Base-by-base conservation (phyloP, 2,888 invertebrate species). In the Ryuthela nishihirai region DNA sequence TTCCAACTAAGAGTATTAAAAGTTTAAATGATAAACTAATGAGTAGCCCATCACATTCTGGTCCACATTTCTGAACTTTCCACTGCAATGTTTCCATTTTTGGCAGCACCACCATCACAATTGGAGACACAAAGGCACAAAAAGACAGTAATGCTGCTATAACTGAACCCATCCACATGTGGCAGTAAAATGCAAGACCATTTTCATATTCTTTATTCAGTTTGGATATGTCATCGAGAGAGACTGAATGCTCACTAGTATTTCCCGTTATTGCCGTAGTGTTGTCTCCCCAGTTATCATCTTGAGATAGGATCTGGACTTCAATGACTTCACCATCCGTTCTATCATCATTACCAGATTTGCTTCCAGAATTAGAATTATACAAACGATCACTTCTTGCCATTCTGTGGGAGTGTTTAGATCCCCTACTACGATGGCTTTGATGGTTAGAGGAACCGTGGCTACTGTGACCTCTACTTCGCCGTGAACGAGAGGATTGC, bases 281-380 rank as follows among this genome's bases (percentile, higher is more conserved):
- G 70, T 92, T 95, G 75, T 97, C 97, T n/a, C 92, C 94, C 97
- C 97, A 97, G 74, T 94, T 94, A 71, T 97, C 97, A 76, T 97
- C 97, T 77, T 94, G 88, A 0, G 93, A 93, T 54, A 95, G 77
- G 66, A 95, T 94, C 78, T 95, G 94, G 32, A 95, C 94, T 78
- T 95, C 94, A 43, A 95, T 93, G 10, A 92, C 87, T 76, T 93
- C 92, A 1, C 45, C 54, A 40, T 73, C 73, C 15, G 62, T 47
- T 7, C 60, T 29, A 34, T 26, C 29, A 9, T 54, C 56, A 38
- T 53, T 46, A 10, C 54, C 50, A 20, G 41, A 54, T 21, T 56
- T 52, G 24, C 55, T 52, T 10, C 39, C 45, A 12, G 49, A 10
- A 5, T 52, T 49, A 6, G 50, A 46, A 34, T 53, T 50, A 32